Evolutionary conservation across 1,140 invertebrate genomes (phyloP).

Genomic region (Papilio dardanus): DNA sequence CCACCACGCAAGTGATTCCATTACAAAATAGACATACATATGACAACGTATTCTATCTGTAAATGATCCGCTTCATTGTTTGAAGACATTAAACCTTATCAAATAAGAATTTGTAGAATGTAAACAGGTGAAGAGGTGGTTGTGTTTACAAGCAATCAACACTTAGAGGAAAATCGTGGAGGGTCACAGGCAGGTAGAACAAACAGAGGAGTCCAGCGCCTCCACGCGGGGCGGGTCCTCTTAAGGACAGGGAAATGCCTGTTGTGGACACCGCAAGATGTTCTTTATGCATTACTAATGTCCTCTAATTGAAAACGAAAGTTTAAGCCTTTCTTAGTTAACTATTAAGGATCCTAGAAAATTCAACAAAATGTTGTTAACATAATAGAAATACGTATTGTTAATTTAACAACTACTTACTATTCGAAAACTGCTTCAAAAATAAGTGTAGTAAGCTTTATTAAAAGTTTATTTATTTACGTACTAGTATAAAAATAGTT

Average conservation of each 20-base stretch:
- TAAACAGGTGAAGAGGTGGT: constrained; percentile 62
- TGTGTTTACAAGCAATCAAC: constrained; percentile 78
- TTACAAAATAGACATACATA: constrained; percentile 79
- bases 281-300: constrained; percentile 78
- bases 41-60: constrained; percentile 64
- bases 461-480: not conserved
- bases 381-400: not conserved
- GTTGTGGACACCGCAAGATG: constrained; percentile 57
- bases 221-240: constrained; percentile 67
- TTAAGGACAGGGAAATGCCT: constrained; percentile 70
- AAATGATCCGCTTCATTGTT: constrained; percentile 26
- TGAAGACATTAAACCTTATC: constrained; percentile 45
- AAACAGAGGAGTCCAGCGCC: constrained; percentile 71
- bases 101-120: constrained; percentile 59
- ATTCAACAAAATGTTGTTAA: not conserved
- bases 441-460: too few species aligned
- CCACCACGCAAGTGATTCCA: constrained; percentile 76
- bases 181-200: constrained; percentile 72
- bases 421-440: not conserved
- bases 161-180: constrained; percentile 76
- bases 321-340: constrained; percentile 58
- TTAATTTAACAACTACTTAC: not conserved
- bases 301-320: constrained; percentile 72
- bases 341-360: constrained; percentile 28
- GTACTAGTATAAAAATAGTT: not conserved